Base-by-base conservation (phyloP, 1,140 invertebrate species). In the Drosophila obscura region DNA sequence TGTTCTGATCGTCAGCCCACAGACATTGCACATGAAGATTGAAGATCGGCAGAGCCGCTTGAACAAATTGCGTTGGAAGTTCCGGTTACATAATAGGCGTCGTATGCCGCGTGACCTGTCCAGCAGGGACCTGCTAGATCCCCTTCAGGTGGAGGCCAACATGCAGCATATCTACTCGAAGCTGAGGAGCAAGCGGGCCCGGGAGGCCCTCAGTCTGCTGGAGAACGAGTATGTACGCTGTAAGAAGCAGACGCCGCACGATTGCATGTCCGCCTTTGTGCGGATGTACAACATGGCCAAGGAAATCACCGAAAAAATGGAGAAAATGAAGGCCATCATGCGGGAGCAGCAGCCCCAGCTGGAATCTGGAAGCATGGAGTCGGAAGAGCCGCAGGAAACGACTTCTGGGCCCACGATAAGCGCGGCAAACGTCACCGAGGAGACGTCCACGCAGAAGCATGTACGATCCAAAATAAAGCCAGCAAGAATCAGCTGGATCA, bases 301-400 rank as follows among this genome's bases (percentile, higher is more conserved):
- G 35, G 90, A 91, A 24, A 79, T 91, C 5, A 80, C 76, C 45
- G 80, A 91, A 46, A 91, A 87, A 65, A 80, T 91, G 67, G 78
- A 91, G 24, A 90, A 90, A 63, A 91, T 91, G 90, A 80, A 82
- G 62, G 75, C 65, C 1, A 83, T 91, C 13, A 90, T 91, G 31
- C 62, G 73, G 24, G 82, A 77, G 9, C 84, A 77, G 46, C 66
- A 72, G 41, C 73, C 75, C 8, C 11, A 56, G 5, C 8, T 83
- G 5, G 68, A 61, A 3, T 82, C 83, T 0, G 28, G 13, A 6
- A 85, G 82, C 26, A 8, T 45, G 9, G 82, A 69, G n/a, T 57
- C 61, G 0, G 5, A 52, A 2, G 64, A 67, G 5, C 26, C 52
- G 0, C 48, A 77, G 8, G 46, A 19, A 28, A 67, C 56, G 1